Evolutionary conservation across 2,113 vertebrate species (phyloP).

Genomic region (Phylloscopus trochilus): DNA sequence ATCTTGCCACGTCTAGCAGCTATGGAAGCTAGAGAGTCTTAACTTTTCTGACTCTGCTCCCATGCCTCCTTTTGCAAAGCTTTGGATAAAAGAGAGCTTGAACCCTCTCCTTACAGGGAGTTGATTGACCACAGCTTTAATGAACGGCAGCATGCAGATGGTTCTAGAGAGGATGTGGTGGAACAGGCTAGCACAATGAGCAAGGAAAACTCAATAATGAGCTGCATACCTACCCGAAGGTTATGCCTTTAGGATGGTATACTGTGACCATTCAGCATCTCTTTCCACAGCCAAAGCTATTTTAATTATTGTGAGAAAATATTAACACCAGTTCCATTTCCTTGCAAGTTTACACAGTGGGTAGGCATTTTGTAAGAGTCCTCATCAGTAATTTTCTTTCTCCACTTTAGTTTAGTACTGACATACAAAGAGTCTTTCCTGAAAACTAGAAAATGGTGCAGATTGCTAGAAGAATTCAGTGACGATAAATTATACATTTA

Average conservation of each 20-base stretch:
- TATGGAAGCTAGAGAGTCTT: neutral
- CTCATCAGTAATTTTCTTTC: neutral
- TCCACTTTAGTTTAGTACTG: neutral
- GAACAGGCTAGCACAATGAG: neutral
- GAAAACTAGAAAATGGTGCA: neutral
- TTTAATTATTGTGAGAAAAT: neutral
- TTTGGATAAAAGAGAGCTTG: neutral
- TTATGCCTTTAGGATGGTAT: neutral
- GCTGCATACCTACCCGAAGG: neutral
- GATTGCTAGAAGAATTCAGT: neutral
- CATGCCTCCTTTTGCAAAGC: neutral
- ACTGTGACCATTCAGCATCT: neutral
- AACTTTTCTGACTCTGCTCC: neutral
- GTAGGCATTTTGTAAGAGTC: neutral
- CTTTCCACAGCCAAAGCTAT: neutral
- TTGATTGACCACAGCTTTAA: neutral
- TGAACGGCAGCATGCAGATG: neutral
- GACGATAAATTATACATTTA: neutral
- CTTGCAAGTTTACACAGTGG: neutral
- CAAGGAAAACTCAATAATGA: neutral
- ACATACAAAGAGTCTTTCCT: neutral
- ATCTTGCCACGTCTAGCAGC: neutral
- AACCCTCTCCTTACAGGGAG: neutral
- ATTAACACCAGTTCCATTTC: fast-evolving
- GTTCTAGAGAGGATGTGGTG: neutral